Conservation (phyloP, 2,113 vertebrate genomes). For the Bettongia penicillata region DNA sequence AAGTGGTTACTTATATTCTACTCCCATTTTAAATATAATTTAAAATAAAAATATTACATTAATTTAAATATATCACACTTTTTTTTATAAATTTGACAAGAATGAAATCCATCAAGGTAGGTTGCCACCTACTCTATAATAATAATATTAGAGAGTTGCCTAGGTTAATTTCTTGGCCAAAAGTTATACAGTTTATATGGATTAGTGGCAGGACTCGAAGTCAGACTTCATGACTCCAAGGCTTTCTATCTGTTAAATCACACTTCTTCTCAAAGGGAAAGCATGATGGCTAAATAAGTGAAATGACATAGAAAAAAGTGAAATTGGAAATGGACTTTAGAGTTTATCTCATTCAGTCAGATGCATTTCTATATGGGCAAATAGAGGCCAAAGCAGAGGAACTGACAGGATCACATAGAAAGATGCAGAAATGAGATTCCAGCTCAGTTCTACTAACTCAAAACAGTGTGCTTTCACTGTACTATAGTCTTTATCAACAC, state of each 20-base stretch:
- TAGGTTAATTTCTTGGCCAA: background rate
- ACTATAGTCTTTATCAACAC: background rate
- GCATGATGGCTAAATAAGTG: background rate
- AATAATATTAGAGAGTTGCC: background rate
- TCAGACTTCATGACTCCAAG: background rate
- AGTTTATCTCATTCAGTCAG: background rate
- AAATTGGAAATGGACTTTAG: background rate
- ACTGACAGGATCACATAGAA: background rate
- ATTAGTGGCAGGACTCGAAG: background rate
- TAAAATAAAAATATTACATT: background rate
- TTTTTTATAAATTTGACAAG: background rate
- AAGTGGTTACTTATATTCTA: slow-evolving; percentile 52
- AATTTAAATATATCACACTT: background rate
- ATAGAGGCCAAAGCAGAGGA: background rate
- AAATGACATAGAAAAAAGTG: background rate
- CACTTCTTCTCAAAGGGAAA: background rate
- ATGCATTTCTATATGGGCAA: background rate
- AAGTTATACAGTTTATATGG: background rate
- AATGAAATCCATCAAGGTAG: background rate
- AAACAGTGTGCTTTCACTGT: background rate
- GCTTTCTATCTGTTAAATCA: background rate
- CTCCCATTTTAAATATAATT: background rate
- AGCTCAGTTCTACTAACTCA: background rate
- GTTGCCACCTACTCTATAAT: background rate
- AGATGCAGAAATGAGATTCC: background rate